Conservation (phyloP, 2,113 vertebrate genomes). For the Halcyon senegalensis region DNA sequence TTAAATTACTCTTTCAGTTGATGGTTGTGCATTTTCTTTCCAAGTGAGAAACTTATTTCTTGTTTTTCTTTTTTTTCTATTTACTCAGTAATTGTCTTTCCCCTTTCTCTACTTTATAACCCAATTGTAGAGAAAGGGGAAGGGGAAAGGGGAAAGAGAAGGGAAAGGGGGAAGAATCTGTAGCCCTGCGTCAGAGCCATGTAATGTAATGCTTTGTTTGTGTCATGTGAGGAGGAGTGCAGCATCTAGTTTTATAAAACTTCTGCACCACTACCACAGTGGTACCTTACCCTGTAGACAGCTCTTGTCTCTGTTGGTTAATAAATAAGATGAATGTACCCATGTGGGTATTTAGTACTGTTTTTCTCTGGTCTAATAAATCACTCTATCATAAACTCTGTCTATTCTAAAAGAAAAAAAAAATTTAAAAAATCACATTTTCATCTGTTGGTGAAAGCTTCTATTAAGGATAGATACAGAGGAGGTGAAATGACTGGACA, state of each 20-base stretch:
- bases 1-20: not conserved
- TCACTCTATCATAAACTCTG: not conserved
- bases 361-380: not conserved
- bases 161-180: not conserved
- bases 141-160: not conserved
- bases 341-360: not conserved
- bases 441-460: not conserved
- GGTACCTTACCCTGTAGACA: not conserved
- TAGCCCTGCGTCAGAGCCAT: not conserved
- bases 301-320: not conserved
- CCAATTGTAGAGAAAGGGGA: not conserved
- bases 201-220: not conserved
- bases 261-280: not conserved
- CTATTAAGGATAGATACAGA: not conserved
- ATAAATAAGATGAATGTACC: not conserved
- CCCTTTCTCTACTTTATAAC: not conserved
- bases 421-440: not conserved
- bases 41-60: not conserved
- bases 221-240: not conserved
- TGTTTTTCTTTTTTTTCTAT: not conserved
- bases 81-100: not conserved
- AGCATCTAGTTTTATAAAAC: not conserved
- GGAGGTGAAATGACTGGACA: not conserved
- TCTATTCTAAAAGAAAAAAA: not conserved
- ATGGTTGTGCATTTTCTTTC: not conserved